Percentiles rank a stretch among this genome's conserved stretches.
Conservation (phyloP, 2,797 vertebrate species). For the Pogoniulus pusillus region DNA sequence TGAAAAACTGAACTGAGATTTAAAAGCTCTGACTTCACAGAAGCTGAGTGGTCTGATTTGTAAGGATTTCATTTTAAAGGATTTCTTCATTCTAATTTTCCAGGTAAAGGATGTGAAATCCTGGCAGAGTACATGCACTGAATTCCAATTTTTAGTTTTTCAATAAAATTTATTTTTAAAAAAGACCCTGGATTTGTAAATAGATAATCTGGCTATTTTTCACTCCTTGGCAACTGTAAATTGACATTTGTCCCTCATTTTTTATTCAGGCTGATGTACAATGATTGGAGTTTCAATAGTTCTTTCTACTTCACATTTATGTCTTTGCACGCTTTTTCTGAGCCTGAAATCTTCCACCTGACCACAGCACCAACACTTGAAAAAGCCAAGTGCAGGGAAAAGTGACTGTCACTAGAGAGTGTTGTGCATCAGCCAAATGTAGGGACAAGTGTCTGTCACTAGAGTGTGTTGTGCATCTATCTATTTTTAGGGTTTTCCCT, state of each 20-base stretch:
- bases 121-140: background rate
- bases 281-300: background rate
- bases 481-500: background rate
- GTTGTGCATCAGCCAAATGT: background rate
- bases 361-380: fast-evolving
- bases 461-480: slow-evolving; percentile 26
- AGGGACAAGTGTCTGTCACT: background rate
- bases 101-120: background rate
- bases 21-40: background rate
- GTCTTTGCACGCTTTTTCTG: background rate
- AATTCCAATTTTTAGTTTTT: background rate
- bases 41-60: background rate
- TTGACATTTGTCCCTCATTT: too few relatives aligned
- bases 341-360: fast-evolving
- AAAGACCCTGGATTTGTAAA: background rate
- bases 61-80: background rate
- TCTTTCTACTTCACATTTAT: fast-evolving
- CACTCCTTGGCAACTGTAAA: too few relatives aligned
- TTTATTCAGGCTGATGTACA: background rate
- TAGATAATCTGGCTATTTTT: background rate
- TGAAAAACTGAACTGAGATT: background rate
- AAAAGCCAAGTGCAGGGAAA: background rate
- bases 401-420: slow-evolving; percentile 33
- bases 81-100: background rate
- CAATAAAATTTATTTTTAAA: fast-evolving